A percentile compares a stretch with the other conserved stretches of the same genome.
Conservation (phyloP, 1,140 invertebrate genomes). For the Drosophila pseudoananassae region DNA sequence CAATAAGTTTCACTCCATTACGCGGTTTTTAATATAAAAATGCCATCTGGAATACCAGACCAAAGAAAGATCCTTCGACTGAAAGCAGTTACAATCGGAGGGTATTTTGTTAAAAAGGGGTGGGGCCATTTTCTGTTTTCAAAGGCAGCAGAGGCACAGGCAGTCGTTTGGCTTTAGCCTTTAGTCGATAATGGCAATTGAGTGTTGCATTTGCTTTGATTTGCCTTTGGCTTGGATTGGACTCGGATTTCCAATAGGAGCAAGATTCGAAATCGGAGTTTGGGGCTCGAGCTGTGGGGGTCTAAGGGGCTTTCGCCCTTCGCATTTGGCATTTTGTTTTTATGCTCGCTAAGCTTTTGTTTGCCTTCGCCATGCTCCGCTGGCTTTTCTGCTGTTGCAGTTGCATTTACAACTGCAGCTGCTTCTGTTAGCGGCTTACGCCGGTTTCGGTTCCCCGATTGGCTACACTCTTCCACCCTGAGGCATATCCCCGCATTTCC, state of each 20-base stretch:
- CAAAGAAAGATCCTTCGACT: constrained; percentile 2
- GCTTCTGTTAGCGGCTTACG: constrained; percentile 57
- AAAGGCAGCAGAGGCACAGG: constrained; percentile 48
- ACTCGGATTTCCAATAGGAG: constrained; percentile 6
- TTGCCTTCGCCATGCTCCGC: constrained; percentile 57
- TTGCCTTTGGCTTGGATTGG: constrained; percentile 49
- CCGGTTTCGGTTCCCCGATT: constrained; percentile 50
- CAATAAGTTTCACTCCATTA: constrained; percentile 76
- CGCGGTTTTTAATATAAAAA: constrained; percentile 68
- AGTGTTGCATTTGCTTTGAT: constrained; percentile 78
- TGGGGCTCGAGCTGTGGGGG: constrained; percentile 1
- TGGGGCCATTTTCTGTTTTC: constrained; percentile 13
- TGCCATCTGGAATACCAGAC: neutral
- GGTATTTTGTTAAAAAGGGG: neutral
- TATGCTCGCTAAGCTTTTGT: constrained; percentile 71
- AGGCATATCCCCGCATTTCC: neutral
- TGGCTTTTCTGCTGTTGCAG: constrained; percentile 41
- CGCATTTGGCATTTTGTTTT: constrained; percentile 58
- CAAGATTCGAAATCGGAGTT: neutral
- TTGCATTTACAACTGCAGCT: constrained; percentile 42
- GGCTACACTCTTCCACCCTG: constrained; percentile 21
- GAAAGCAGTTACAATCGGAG: constrained; percentile 29
- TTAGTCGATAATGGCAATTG: constrained; percentile 72
- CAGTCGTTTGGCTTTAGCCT: constrained; percentile 21
- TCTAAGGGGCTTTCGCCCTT: constrained; percentile 17